Base-by-base conservation (phyloP, 2,113 vertebrate species). In the Dipodomys ordii region DNA sequence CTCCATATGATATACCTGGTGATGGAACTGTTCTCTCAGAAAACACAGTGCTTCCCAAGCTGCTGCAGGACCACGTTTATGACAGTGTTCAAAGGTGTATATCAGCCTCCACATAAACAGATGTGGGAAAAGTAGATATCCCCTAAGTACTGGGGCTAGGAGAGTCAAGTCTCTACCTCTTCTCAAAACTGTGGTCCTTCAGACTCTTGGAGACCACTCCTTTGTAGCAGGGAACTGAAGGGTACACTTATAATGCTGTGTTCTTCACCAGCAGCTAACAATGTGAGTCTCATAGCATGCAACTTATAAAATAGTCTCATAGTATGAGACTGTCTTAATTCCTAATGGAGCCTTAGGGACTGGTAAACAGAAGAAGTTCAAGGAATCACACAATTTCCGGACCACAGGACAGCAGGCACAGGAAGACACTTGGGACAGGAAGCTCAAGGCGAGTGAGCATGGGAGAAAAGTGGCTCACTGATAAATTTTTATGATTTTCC, bases 1-100 rank as follows among this genome's bases (percentile, higher is more conserved):
- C 68, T 74, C 83, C 39, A 0, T 3, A 0, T 25, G 11, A 0
- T 28, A 20, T 57, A 89, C 78, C 90, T 93, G 53, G 19, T 25
- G 90, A 90, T 83, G 79, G 92, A 89, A 76, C 92, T 93, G 49
- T 83, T 88, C 71, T 85, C 92, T 88, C 79, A 94, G 74, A 57
- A 90, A 95, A 76, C 6, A 0, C n/a, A 20, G 0, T 30, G 79
- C 4, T 86, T 76, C 49, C 57, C 67, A 20, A 5, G 28, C 22
- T 13, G 15, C 68, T 18, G 32, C 49, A 65, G 19, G 84, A 16
- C n/a, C 81, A 30, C 7, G 0, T 22, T 18, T 53, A 10, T 8
- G 22, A 28, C 28, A 65, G 19, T 7, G 0, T 30, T 30, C 8
- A 44, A 53, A 35, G 28, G 18, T 74, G 60, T 81, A 35, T 73